These are phyloP conservation scores for Homalodisca vitripennis DNA, from an alignment of 1,140 invertebrate genomes.

Conservation along the genomic window DNA sequence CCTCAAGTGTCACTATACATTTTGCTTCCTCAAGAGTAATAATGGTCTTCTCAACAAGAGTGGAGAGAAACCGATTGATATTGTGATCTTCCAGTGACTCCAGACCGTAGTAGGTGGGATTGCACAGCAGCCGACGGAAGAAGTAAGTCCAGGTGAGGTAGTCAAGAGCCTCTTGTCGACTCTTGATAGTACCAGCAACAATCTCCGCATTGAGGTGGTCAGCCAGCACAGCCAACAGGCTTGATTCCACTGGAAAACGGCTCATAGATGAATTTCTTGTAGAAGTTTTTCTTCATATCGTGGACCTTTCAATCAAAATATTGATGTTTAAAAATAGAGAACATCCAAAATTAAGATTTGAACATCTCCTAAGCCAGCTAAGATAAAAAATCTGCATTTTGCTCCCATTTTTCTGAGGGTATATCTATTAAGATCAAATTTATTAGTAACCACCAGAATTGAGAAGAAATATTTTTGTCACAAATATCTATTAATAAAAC, in stretches of 20 bases:
- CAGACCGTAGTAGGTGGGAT: conserved; percentile 91
- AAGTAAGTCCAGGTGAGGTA: conserved; percentile 99
- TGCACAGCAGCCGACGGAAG: conserved; percentile 84
- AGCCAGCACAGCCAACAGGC: conserved; percentile 82
- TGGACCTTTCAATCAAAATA: conserved; percentile 59
- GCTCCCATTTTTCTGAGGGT: no score
- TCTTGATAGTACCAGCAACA: conserved; percentile 76
- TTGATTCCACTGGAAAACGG: conserved; percentile 99
- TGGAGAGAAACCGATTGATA: conserved; percentile 72
- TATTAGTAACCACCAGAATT: no score
- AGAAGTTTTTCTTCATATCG: conserved; percentile 98
- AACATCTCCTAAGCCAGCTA: no score
- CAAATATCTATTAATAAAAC: no score
- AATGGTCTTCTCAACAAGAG: conserved; percentile 76
- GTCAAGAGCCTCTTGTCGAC: conserved; percentile 92
- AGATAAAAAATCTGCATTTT: no score
- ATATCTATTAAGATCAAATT: no score
- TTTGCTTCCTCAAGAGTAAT: conserved; percentile 68
- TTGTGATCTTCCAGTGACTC: conserved; percentile 70
- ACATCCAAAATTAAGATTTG: no score
- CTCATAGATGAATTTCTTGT: conserved; percentile 98
- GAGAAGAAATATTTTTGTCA: no score
- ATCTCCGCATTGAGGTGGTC: conserved; percentile 99
- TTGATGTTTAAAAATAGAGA: no score
- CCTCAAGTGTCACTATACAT: conserved; percentile 67